Evolutionary conservation across 2,888 invertebrate species (phyloP).

Genomic region (Platycheirus rosarum): DNA sequence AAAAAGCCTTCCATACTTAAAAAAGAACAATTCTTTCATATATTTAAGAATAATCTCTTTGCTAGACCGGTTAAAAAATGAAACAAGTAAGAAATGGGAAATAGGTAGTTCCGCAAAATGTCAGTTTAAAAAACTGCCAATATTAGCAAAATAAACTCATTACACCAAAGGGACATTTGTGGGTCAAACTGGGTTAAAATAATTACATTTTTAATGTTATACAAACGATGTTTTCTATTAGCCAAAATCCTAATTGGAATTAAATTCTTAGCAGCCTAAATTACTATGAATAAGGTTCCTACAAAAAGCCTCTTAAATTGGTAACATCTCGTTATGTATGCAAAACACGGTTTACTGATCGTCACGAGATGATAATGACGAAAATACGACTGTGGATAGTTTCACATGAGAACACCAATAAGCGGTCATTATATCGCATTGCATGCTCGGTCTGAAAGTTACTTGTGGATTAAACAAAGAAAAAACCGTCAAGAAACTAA

Average conservation of each 20-base stretch:
- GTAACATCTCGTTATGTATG: slow-evolving; percentile 58
- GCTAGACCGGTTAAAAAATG: too few species aligned
- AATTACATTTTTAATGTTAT: too few species aligned
- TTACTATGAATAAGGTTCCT: neutral
- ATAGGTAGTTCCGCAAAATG: too few species aligned
- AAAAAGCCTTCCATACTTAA: too few species aligned
- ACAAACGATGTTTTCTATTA: too few species aligned
- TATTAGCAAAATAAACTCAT: too few species aligned
- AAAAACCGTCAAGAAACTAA: slow-evolving; percentile 67
- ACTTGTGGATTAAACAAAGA: slow-evolving; percentile 53
- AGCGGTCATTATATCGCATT: slow-evolving; percentile 65
- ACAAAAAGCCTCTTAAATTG: slow-evolving; percentile 32
- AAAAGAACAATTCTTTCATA: too few species aligned
- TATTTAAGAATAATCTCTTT: too few species aligned
- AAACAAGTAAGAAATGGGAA: too few species aligned
- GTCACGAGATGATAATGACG: slow-evolving; percentile 66
- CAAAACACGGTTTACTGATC: slow-evolving; percentile 64
- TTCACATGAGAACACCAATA: slow-evolving; percentile 72
- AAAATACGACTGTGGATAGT: slow-evolving; percentile 67
- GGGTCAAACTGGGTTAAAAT: too few species aligned
- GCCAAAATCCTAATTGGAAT: neutral
- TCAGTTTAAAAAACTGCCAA: too few species aligned
- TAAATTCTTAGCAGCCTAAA: neutral
- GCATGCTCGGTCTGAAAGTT: slow-evolving; percentile 1
- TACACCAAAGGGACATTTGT: too few species aligned